Base-by-base conservation (phyloP, 1,140 invertebrate genomes). In the Harlomillsia oculata region DNA sequence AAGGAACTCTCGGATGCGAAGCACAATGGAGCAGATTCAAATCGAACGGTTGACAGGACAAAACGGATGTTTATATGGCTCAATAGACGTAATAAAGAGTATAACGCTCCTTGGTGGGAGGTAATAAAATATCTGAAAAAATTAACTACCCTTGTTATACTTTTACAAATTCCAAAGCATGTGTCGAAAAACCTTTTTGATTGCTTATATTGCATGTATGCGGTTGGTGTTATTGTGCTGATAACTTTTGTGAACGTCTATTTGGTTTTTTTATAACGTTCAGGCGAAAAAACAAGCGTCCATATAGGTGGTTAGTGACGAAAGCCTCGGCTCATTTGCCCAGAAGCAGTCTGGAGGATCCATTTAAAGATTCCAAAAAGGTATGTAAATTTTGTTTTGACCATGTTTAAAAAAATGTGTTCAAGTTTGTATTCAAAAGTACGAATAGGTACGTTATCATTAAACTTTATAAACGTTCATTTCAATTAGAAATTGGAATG, bases 61-160 rank as follows among this genome's bases (percentile, higher is more conserved):
- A 65, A 65, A 45, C 23, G 63, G n/a, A 65, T 65, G 63, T 65
- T 65, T 21, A 65, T 65, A 32, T 65, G 63, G 63, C 39, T 65
- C 2, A 65, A 65, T 36, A 59, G 43, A 39, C 18, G 63, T 23
- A 59, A 57, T 13, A 59, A 65, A 30, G 63, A 65, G 26, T 65
- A 62, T 28, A 40, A 53, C 18, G 59, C 56, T 11, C 63, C 63
- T 20, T 65, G 63, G 63, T 62, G 59, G 59, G 59, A 62, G 59
- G 59, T 62, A 57, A 50, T n/a, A 2, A 14, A 26, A 16, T 1
- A 23, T 46, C 39, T 18, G 4, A n/a, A n/a, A n/a, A n/a, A n/a
- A n/a, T n/a, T n/a, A n/a, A n/a, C n/a, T n/a, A n/a, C n/a, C n/a
- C n/a, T n/a, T n/a, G n/a, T n/a, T n/a, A n/a, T n/a, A n/a, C n/a